Conservation (phyloP, 92 coral and sea anemone species). For the Porites cylindrica region DNA sequence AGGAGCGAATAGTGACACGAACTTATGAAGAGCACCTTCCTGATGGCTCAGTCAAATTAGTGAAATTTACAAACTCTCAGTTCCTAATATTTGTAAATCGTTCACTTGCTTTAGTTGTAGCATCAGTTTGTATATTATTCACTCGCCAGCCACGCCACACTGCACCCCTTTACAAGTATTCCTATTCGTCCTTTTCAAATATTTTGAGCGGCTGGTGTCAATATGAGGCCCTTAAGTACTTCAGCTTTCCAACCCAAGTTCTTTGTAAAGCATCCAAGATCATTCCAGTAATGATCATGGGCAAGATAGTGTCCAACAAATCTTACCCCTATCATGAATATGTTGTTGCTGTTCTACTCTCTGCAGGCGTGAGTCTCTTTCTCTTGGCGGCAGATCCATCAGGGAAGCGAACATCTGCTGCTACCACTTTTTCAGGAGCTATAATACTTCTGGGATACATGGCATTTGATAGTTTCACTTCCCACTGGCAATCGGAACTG, state of each 20-base stretch:
- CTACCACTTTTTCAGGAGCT: constrained; percentile 92
- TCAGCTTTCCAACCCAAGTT: constrained; percentile 96
- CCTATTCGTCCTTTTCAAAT: constrained; percentile 94
- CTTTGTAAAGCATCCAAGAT: constrained; percentile 95
- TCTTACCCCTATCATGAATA: constrained; percentile 94
- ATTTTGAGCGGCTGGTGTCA: constrained; percentile 98
- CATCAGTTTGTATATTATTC: constrained; percentile 68
- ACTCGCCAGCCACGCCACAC: constrained; percentile 92
- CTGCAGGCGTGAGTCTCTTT: constrained; percentile 92
- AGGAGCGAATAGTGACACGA: constrained; percentile 90
- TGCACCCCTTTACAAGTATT: constrained; percentile 92
- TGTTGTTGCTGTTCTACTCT: constrained; percentile 87
- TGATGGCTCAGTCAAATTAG: constrained; percentile 76
- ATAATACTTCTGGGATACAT: constrained; percentile 89
- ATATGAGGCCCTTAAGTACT: constrained; percentile 95
- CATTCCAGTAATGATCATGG: constrained; percentile 99
- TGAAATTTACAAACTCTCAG: constrained; percentile 89
- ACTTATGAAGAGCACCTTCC: constrained; percentile 66
- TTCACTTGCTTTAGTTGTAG: constrained; percentile 81
- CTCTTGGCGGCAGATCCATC: constrained; percentile 83
- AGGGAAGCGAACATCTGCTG: constrained; percentile 73
- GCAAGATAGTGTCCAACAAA: constrained; percentile 85
- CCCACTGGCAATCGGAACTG: constrained; percentile 97
- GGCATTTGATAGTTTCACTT: constrained; percentile 97
- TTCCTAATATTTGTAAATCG: constrained; percentile 93